Conservation (phyloP, 2,113 vertebrate species). For the Microtus pennsylvanicus region DNA sequence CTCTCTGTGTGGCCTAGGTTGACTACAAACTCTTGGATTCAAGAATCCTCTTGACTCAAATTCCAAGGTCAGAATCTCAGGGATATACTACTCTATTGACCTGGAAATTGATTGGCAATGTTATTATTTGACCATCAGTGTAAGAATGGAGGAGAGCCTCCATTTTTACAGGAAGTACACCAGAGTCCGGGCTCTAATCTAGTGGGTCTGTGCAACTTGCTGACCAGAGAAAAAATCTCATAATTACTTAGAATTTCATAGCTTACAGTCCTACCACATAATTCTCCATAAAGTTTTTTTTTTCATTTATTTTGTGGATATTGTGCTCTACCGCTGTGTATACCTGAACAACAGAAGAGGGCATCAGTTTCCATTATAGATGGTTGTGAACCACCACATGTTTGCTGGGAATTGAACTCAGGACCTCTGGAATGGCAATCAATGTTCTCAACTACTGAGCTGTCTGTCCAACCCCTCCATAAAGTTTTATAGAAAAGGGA, state of each 20-base stretch:
- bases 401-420: too few species aligned
- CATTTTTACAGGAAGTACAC: background rate
- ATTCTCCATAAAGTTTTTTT: background rate
- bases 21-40: background rate
- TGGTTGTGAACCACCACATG: too few species aligned
- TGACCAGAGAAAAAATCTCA: background rate
- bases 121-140: background rate
- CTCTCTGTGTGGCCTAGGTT: background rate
- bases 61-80: background rate
- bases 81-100: too few species aligned
- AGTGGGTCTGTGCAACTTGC: background rate
- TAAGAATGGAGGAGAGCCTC: background rate
- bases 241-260: background rate
- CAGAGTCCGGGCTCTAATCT: background rate
- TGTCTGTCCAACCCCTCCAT: too few species aligned
- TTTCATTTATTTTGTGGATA: too few species aligned
- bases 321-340: too few species aligned
- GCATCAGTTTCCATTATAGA: too few species aligned
- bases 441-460: too few species aligned
- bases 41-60: background rate
- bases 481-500: conserved; percentile 13
- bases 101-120: background rate
- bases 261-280: background rate
- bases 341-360: too few species aligned
- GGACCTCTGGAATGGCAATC: too few species aligned